Evolutionary conservation across 2,797 vertebrate species (phyloP), one percentile per base, ranked within the genome.

Genomic region (Lithobates pipiens): DNA sequence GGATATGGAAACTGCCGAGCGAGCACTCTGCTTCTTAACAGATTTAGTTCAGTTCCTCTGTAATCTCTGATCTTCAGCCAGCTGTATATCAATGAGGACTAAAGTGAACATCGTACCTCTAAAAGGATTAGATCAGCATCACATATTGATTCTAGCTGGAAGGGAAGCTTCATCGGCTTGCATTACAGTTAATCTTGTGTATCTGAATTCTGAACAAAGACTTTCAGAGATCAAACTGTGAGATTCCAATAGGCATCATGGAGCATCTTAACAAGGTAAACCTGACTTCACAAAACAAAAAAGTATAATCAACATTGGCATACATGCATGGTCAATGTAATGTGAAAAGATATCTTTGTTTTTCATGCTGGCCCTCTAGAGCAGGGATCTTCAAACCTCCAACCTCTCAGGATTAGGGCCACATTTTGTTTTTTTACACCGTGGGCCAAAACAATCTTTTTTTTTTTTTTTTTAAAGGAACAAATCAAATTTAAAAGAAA

Each of bases 51-150:
- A 23, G 36, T 72, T 72, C 36, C 70, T 42, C 11, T 3, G 36
- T 36, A 72, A 42, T 13, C 21, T 72, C 32, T 73, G 36, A 73
- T 73, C 36, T 73, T 25, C 10, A 25, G 71, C 71, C 69, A 73
- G 39, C 39, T n/a, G 3, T 13, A n/a, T 18, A 34, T 21, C 23
- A 25, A 4, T 44, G 10, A 25, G 71, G 36, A 73, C 10, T 27
- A 10, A 16, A 46, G 25, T 29, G 42, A 74, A 25, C 72, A 74
- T 9, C 42, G 50, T 29, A 7, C 42, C 16, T 27, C 21, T 74
- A 50, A 61, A 10, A 44, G 9, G 39, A 25, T 74, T 74, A 46
- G 27, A 50, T 50, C 65, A 29, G 54, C 54, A 13, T 8, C 54
- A n/a, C 54, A 23, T 61, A 61, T 61, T 61, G 54, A 61, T 61